These are phyloP conservation scores for Chlorops oryzae DNA, from an alignment of 1,140 invertebrate species.

Conservation along the genomic window DNA sequence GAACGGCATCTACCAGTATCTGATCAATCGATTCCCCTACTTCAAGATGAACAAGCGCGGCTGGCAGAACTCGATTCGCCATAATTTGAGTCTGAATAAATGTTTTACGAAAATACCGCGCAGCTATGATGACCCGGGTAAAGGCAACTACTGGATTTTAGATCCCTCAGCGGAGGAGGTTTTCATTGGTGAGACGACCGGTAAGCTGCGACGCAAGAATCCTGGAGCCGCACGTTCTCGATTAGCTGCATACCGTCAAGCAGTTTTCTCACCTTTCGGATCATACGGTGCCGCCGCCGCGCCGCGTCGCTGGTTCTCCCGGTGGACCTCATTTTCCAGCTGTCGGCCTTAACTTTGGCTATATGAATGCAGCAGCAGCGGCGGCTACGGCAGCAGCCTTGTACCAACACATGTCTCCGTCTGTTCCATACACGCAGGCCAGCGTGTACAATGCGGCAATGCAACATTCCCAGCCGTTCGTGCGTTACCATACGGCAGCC, in stretches of 20 bases:
- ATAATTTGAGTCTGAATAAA: conserved; percentile 95
- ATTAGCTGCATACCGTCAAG: conserved; percentile 79
- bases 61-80: conserved; percentile 98
- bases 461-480: too few species aligned
- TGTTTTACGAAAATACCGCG: conserved; percentile 95
- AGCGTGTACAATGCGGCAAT: conserved; percentile 1
- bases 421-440: conserved; percentile 10
- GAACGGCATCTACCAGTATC: conserved; percentile 99
- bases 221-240: conserved; percentile 78
- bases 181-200: conserved; percentile 94
- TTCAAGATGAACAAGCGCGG: conserved; percentile 97
- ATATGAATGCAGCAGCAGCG: conserved; percentile 35
- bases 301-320: conserved; percentile 29
- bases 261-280: conserved; percentile 49
- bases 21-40: conserved; percentile 97
- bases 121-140: conserved; percentile 89
- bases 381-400: conserved; percentile 24
- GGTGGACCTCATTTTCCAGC: conserved; percentile 32
- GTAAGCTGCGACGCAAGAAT: conserved; percentile 82
- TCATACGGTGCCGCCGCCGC: conserved; percentile 22
- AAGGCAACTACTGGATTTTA: conserved; percentile 95
- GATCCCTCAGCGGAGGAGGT: conserved; percentile 92
- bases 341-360: too few species aligned
- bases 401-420: conserved; percentile 12
- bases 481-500: not conserved